These are phyloP conservation scores for Stictocephala bisonia DNA, from an alignment of 2,888 invertebrate genomes.

Conservation along the genomic window DNA sequence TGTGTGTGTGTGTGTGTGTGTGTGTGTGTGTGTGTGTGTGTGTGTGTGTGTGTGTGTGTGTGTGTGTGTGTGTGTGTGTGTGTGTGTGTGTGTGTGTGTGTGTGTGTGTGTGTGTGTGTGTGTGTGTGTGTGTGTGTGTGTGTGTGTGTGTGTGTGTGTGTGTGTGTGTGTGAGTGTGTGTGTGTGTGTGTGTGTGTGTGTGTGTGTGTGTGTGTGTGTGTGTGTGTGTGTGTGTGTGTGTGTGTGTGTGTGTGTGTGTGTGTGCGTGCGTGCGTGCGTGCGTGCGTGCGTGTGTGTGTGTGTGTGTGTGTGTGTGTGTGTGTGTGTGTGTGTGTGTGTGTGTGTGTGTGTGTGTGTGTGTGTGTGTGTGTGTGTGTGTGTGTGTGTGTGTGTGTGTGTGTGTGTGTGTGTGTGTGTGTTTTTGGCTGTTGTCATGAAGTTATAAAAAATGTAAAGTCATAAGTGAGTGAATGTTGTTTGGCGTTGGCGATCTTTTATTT, in stretches of 20 bases:
- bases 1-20: slow-evolving; percentile 13
- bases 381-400: slow-evolving; percentile 13
- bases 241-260: slow-evolving; percentile 13
- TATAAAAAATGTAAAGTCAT: too few species aligned
- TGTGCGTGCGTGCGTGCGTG: slow-evolving; percentile 1
- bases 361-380: slow-evolving; percentile 13
- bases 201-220: slow-evolving; percentile 13
- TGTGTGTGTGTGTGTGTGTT: slow-evolving; percentile 13
- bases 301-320: slow-evolving; percentile 13
- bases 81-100: slow-evolving; percentile 9
- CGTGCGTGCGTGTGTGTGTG: slow-evolving; percentile 4
- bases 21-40: slow-evolving; percentile 13
- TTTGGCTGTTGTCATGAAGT: too few species aligned
- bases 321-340: slow-evolving; percentile 13
- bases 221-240: slow-evolving; percentile 13
- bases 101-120: slow-evolving; percentile 13
- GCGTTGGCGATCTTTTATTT: too few species aligned
- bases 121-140: slow-evolving; percentile 13
- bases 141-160: slow-evolving; percentile 13
- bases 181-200: slow-evolving; percentile 13
- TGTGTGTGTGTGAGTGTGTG: slow-evolving; percentile 10
- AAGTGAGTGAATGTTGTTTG: too few species aligned
- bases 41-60: slow-evolving; percentile 13
- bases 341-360: slow-evolving; percentile 13
- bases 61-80: slow-evolving; percentile 13